A percentile compares a stretch with the other conserved stretches of the same genome.
phyloP scores from a whole-genome alignment of 92 coral and sea anemone species.

The Isaurus tuberculatus region DNA sequence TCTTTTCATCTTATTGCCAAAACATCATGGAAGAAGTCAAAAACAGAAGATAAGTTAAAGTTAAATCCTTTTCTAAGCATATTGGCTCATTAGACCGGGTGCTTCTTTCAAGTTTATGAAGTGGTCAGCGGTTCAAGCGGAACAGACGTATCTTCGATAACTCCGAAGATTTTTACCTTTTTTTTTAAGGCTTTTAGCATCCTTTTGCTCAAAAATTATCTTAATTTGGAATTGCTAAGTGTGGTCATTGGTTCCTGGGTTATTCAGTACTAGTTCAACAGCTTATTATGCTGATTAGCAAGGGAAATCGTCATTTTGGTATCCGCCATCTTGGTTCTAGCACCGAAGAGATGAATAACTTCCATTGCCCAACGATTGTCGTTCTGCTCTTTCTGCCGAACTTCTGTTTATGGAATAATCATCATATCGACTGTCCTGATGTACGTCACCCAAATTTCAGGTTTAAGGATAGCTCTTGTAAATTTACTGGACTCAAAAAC shows the following conservation, averaged over 20 bases:
- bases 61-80: too few species aligned
- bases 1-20: too few species aligned
- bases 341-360: background rate
- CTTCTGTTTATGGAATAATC: background rate
- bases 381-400: background rate
- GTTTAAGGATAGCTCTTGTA: background rate
- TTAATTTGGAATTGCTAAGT: background rate
- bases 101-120: too few species aligned
- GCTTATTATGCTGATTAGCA: background rate
- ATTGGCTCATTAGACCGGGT: too few species aligned
- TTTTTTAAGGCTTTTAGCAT: background rate
- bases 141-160: too few species aligned
- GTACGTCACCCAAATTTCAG: conserved; percentile 7
- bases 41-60: too few species aligned
- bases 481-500: conserved; percentile 5
- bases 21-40: too few species aligned
- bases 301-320: background rate
- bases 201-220: background rate
- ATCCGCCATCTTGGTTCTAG: background rate
- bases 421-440: background rate
- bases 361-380: conserved; percentile 1
- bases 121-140: too few species aligned
- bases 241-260: background rate
- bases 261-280: background rate
- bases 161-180: too few species aligned